Evolutionary conservation across 2,888 invertebrate genomes (phyloP).

Genomic region (Pheosia gnoma): DNA sequence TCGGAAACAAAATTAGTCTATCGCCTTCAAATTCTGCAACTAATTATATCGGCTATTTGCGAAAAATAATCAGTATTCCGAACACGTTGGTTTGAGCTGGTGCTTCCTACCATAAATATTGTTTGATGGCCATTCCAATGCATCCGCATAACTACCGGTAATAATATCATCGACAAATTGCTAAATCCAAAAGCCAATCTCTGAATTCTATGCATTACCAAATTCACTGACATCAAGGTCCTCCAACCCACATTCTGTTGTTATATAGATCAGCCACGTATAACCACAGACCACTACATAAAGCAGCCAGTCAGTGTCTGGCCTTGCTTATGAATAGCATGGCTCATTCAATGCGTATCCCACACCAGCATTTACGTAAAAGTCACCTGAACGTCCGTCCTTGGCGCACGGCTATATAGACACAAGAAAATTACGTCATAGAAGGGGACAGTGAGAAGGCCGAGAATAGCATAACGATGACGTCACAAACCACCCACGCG

Average conservation of each 20-base stretch:
- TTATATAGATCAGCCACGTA: not conserved
- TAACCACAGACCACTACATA: not conserved
- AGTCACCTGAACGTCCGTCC: conserved; percentile 17
- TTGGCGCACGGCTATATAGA: conserved; percentile 13
- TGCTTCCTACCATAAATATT: not conserved
- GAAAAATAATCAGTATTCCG: not conserved
- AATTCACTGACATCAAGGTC: not conserved
- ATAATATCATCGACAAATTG: not conserved
- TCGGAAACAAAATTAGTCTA: too few species aligned
- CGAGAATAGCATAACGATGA: conserved; percentile 39
- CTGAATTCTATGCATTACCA: conserved; percentile 3
- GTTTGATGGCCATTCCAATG: not conserved
- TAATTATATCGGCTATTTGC: not conserved
- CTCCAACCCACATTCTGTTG: not conserved
- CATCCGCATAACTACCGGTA: not conserved
- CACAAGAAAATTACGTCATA: conserved; percentile 34
- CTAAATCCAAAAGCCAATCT: not conserved
- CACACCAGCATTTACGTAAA: conserved; percentile 26
- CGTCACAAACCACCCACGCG: conserved; percentile 41
- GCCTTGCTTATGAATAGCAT: conserved; percentile 8
- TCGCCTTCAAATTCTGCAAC: too few species aligned
- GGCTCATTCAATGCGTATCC: conserved; percentile 6
- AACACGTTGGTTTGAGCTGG: not conserved
- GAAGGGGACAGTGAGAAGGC: conserved; percentile 43
- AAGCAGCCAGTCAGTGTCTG: conserved; percentile 1